Evolutionary conservation across 2,113 vertebrate species (phyloP).

Genomic region (Passerina amoena): DNA sequence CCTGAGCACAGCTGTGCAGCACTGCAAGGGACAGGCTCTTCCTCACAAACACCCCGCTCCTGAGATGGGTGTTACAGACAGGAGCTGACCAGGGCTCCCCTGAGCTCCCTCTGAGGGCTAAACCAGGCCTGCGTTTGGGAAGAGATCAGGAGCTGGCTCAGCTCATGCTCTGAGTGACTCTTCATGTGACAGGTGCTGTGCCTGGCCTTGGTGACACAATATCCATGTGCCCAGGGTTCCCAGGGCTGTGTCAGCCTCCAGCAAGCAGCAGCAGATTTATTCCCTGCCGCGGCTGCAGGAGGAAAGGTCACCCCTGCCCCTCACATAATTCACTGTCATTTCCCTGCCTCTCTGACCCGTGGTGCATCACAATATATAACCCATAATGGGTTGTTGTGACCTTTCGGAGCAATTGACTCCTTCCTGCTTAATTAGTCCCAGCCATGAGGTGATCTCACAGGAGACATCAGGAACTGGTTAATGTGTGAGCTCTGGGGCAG

Average conservation of each 20-base stretch:
- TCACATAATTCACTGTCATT: not conserved
- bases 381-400: not conserved
- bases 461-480: not conserved
- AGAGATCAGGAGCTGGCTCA: rapidly evolving
- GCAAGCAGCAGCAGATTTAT: not conserved
- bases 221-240: rapidly evolving
- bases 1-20: no score
- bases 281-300: rapidly evolving
- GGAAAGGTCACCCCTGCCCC: not conserved
- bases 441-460: not conserved
- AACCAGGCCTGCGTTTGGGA: not conserved
- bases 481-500: not conserved
- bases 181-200: rapidly evolving
- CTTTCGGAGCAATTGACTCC: not conserved
- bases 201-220: rapidly evolving
- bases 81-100: not conserved
- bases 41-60: not conserved
- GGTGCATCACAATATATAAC: rapidly evolving
- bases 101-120: not conserved
- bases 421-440: not conserved
- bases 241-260: rapidly evolving
- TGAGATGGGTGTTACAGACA: not conserved
- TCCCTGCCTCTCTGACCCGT: not conserved
- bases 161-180: rapidly evolving
- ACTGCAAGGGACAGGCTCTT: not conserved